Conservation (phyloP, 2,888 invertebrate species). For the Iselma pallidipennis region DNA sequence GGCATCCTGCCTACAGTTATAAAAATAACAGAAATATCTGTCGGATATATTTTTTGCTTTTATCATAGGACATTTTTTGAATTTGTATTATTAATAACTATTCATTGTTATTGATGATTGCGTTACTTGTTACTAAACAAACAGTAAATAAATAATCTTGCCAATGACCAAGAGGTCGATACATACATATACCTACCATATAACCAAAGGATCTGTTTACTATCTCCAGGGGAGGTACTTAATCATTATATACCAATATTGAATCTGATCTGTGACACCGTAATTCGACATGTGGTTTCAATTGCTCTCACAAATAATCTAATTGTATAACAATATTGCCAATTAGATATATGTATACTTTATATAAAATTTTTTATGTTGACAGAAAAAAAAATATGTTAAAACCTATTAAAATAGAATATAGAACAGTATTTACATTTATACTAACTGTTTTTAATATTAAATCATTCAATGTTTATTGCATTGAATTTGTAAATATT, state of each 20-base stretch:
- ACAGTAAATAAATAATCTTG: neutral
- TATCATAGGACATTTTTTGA: neutral
- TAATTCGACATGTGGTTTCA: slow-evolving; percentile 23
- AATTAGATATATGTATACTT: no score
- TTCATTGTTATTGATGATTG: neutral
- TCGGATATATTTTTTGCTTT: neutral
- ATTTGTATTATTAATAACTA: neutral
- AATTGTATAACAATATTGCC: neutral
- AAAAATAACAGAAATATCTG: slow-evolving; percentile 17
- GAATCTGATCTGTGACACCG: slow-evolving; percentile 24
- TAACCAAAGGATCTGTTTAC: slow-evolving; percentile 17
- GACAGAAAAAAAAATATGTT: no score
- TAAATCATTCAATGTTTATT: neutral
- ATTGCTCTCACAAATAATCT: neutral
- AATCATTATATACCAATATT: slow-evolving; percentile 25
- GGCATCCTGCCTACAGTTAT: slow-evolving; percentile 17
- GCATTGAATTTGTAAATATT: neutral
- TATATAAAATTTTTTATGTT: no score
- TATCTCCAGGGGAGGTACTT: slow-evolving; percentile 18
- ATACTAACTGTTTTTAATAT: neutral
- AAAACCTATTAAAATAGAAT: neutral
- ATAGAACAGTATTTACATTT: neutral
- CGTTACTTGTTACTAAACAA: neutral
- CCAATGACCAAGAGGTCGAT: neutral
- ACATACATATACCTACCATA: neutral